These are phyloP conservation scores for Strigamia crassipes DNA, from an alignment of 2,888 invertebrate genomes.

Conservation along the genomic window DNA sequence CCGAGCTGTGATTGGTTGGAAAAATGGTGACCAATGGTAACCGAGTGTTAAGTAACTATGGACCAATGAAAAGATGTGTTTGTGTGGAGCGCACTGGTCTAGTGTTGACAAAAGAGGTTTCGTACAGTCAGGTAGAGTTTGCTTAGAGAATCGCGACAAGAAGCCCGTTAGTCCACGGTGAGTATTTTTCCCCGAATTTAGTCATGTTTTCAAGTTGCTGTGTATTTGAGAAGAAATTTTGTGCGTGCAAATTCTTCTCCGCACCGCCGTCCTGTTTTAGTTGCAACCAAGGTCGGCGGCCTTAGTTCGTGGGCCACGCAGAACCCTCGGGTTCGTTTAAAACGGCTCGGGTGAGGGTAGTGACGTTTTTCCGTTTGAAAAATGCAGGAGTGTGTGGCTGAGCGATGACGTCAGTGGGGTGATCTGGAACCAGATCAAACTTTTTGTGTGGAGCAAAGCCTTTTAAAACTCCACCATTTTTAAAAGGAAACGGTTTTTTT, in stretches of 20 bases:
- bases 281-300: neutral
- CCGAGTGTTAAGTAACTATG: too few relatives aligned
- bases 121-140: conserved; percentile 18
- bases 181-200: conserved; percentile 19
- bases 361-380: neutral
- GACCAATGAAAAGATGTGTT: neutral
- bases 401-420: neutral
- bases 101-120: conserved; percentile 44
- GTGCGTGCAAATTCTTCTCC: neutral
- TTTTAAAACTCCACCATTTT: neutral
- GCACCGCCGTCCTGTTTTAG: conserved; percentile 1
- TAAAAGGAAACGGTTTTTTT: neutral
- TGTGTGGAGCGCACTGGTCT: neutral
- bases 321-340: neutral
- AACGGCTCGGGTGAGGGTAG: neutral
- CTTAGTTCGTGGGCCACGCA: conserved; percentile 1
- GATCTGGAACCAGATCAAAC: neutral
- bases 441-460: neutral
- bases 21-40: neutral
- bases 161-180: neutral
- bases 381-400: neutral
- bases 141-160: neutral
- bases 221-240: neutral
- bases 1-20: neutral
- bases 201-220: neutral